Percentiles rank a stretch among this genome's conserved stretches.
These are phyloP conservation scores for Adelosebastes latens DNA, from an alignment of 2,797 vertebrate genomes.

Conservation along the genomic window DNA sequence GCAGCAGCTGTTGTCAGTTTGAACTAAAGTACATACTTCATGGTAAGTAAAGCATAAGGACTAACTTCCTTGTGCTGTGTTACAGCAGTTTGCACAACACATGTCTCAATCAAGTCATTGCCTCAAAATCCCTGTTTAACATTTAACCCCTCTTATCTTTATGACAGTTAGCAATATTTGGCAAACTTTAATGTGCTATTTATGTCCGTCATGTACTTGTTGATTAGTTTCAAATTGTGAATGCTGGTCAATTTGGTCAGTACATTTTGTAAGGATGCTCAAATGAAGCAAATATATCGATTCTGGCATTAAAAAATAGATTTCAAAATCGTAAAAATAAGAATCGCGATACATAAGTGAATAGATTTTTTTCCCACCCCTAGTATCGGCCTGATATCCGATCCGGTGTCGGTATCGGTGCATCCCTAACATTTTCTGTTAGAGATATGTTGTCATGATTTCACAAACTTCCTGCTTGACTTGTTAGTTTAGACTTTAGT, in stretches of 20 bases:
- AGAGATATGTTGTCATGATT: background rate
- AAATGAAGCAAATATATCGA: too few relatives aligned
- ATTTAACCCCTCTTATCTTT: background rate
- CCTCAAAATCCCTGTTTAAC: background rate
- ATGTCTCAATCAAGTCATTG: background rate
- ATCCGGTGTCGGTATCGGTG: too few relatives aligned
- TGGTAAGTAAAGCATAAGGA: background rate
- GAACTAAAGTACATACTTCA: background rate
- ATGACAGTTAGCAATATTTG: background rate
- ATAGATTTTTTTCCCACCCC: too few relatives aligned
- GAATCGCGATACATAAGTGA: too few relatives aligned
- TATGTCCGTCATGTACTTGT: background rate
- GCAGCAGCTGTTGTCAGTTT: background rate
- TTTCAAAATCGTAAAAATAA: too few relatives aligned
- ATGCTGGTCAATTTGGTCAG: background rate
- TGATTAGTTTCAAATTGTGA: background rate
- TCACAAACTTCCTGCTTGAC: background rate
- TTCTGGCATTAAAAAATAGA: too few relatives aligned
- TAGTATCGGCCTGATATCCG: too few relatives aligned
- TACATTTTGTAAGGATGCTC: too few relatives aligned
- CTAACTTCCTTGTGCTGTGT: conserved; percentile 3
- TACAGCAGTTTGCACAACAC: conserved; percentile 1
- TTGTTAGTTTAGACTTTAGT: background rate
- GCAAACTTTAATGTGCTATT: background rate
- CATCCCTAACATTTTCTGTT: background rate